phyloP scores from a whole-genome alignment of 2,888 invertebrate genomes.

The Elegia similella region DNA sequence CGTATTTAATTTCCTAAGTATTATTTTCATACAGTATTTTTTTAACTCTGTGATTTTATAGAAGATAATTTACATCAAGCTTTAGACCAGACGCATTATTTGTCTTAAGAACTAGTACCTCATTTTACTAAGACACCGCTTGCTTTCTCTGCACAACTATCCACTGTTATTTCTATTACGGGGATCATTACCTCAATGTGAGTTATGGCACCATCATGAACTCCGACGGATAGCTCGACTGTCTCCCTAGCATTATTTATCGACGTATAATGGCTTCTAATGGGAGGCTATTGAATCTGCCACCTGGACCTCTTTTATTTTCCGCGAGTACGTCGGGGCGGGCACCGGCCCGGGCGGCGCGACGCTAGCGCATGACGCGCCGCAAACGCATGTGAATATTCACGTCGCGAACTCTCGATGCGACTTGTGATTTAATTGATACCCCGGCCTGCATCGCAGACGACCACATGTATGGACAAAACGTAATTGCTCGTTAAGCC shows the following conservation, averaged over 20 bases:
- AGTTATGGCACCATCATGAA: constrained; percentile 63
- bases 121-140: constrained; percentile 33
- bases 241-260: constrained; percentile 76
- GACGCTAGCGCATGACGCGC: constrained; percentile 44
- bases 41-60: too few relatives aligned
- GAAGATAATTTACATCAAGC: background rate
- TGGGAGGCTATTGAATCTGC: constrained; percentile 78
- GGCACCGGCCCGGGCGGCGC: constrained; percentile 31
- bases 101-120: constrained; percentile 9
- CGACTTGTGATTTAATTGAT: constrained; percentile 69
- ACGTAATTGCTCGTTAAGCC: constrained; percentile 77
- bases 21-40: background rate
- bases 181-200: constrained; percentile 64
- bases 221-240: constrained; percentile 60
- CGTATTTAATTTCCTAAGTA: background rate
- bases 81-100: background rate
- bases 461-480: constrained; percentile 60
- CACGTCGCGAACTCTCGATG: constrained; percentile 57
- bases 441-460: constrained; percentile 46
- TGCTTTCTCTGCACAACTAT: constrained; percentile 36
- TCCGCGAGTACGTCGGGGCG: constrained; percentile 45
- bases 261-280: constrained; percentile 78
- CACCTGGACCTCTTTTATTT: constrained; percentile 73
- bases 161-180: constrained; percentile 60
- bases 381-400: constrained; percentile 65